phyloP scores from a whole-genome alignment of 2,113 vertebrate genomes.

The Paedocypris sp. region DNA sequence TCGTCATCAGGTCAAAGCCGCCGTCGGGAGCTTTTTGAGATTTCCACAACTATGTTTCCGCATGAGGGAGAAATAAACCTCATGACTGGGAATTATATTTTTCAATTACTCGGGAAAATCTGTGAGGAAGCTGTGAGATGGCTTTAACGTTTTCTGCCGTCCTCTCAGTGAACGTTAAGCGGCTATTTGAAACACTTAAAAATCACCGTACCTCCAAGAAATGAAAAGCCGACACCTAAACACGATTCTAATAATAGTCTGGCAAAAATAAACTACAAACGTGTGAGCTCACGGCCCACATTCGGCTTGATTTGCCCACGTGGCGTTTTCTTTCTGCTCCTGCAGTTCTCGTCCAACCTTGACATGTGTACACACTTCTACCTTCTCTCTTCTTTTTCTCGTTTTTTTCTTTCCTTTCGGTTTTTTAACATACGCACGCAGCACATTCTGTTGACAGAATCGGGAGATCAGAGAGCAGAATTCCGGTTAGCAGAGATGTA shows the following conservation, averaged over 20 bases:
- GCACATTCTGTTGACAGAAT: slow-evolving; percentile 8
- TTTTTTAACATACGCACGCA: not conserved
- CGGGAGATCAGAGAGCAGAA: not conserved
- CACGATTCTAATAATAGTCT: not conserved
- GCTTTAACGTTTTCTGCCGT: not conserved
- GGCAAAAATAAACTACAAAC: not conserved
- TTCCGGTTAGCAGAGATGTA: not conserved
- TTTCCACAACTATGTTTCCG: not conserved
- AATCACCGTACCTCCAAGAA: too few relatives aligned
- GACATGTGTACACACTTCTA: not conserved
- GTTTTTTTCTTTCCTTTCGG: too few relatives aligned
- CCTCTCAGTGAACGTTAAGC: too few relatives aligned
- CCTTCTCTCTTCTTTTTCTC: not conserved
- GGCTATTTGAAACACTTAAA: too few relatives aligned
- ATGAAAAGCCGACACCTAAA: not conserved
- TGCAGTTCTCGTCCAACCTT: not conserved
- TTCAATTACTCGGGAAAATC: slow-evolving; percentile 4
- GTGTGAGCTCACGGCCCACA: not conserved
- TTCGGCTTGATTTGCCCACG: not conserved
- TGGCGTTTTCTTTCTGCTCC: not conserved
- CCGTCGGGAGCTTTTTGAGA: not conserved
- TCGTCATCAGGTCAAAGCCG: not conserved
- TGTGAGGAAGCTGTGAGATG: not conserved
- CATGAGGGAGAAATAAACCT: not conserved
- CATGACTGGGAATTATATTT: slow-evolving; percentile 8